A percentile compares a stretch with the other conserved stretches of the same genome.
Evolutionary conservation across 2,113 vertebrate species (phyloP).

Genomic region (Dromiciops gliroides): DNA sequence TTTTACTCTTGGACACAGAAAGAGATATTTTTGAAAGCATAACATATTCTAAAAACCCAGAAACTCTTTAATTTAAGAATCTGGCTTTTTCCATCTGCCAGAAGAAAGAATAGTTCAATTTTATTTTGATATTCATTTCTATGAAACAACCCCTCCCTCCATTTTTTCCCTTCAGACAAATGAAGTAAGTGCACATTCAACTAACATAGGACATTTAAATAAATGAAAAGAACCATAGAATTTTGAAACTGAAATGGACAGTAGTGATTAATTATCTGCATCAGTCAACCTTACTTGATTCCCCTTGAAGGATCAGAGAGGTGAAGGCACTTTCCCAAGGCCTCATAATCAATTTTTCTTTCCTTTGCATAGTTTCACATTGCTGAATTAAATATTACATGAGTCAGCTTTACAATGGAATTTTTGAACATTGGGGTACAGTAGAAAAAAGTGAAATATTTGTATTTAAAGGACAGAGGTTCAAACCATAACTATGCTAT

Average conservation of each 20-base stretch:
- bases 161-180: not conserved
- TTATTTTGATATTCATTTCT: slow-evolving; percentile 2
- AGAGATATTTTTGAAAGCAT: not conserved
- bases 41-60: slow-evolving; percentile 6
- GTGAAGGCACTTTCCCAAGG: not conserved
- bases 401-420: not conserved
- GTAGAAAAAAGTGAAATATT: not conserved
- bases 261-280: slow-evolving; percentile 19
- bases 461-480: not conserved
- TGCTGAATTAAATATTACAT: not conserved
- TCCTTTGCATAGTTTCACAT: not conserved
- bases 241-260: not conserved
- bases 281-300: not conserved
- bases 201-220: slow-evolving; percentile 2
- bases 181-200: not conserved
- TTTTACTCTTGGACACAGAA: slow-evolving; percentile 29
- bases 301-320: not conserved
- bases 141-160: not conserved
- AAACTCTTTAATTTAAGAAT: slow-evolving; percentile 17
- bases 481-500: not conserved
- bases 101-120: not conserved
- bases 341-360: not conserved
- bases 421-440: not conserved
- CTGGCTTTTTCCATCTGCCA: slow-evolving; percentile 9
- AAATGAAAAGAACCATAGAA: not conserved